Base-by-base conservation (phyloP, 1,140 invertebrate genomes). In the Neocloeon triangulifer region DNA sequence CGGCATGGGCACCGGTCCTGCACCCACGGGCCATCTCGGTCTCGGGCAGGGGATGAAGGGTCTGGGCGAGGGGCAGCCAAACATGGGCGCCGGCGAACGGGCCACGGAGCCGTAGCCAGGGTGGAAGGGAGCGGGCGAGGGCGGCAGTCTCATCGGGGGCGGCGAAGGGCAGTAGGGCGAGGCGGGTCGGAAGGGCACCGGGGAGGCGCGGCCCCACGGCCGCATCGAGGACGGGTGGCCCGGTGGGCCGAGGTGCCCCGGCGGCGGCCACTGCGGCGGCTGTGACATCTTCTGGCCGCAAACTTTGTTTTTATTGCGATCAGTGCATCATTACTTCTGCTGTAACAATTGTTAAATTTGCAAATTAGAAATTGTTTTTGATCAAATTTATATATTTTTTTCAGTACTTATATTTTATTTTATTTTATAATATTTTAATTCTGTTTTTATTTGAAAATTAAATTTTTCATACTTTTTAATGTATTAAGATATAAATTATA, bases 1-100 rank as follows among this genome's bases (percentile, higher is more conserved):
- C 42, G 58, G 49, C 27, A 46, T 53, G 5, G 50, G 49, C 27
- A 52, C 47, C 10, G 60, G 54, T 5, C 55, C 20, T 49, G 38
- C 28, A 48, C 49, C 19, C 45, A 52, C 49, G 8, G 62, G 62
- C 69, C 69, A 72, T 30, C 65, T 52, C 5, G 69, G 68, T 41
- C 67, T 51, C 2, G 69, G 69, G 40, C 68, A 68, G 14, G 60
- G 58, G 18, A 59, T 56, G 35, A 47, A 59, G 16, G 52, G 47
- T 0, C 51, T 39, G 3, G 52, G 41, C 23, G 19, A 18, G 8
- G 53, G 46, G 19, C 43, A 44, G 9, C 52, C 49, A 31, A n/a
- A n/a, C n/a, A n/a, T n/a, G n/a, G 53, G 49, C 19, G 52, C 44
- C 5, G 53, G 53, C 23, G 50, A 55, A 37, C 53, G 48, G n/a